These are phyloP conservation scores for Anabas testudineus DNA, from an alignment of 2,797 vertebrate species.

Conservation along the genomic window DNA sequence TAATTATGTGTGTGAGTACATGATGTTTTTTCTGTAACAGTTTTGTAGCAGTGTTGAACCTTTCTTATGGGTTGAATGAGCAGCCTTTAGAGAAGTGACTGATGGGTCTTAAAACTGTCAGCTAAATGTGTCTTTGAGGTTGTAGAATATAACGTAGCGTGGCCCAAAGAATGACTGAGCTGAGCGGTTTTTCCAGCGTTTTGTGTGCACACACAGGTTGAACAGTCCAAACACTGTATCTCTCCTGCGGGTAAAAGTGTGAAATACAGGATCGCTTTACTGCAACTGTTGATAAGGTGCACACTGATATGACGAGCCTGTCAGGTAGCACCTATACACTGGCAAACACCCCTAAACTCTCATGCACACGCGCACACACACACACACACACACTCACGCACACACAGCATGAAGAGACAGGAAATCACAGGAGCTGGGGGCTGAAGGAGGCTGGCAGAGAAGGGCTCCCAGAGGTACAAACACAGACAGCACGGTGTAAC, in stretches of 20 bases:
- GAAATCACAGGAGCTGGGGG: conserved; percentile 48
- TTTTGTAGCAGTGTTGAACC: conserved; percentile 29
- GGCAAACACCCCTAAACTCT: conserved; percentile 48
- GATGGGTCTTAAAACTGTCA: conserved; percentile 65
- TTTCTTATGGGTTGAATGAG: conserved; percentile 39
- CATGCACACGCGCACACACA: conserved; percentile 13
- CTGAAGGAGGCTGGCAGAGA: conserved; percentile 53
- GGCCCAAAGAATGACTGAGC: conserved; percentile 29
- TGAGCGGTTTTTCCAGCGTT: conserved; percentile 13
- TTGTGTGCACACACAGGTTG: conserved; percentile 12
- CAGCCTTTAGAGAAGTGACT: conserved; percentile 47
- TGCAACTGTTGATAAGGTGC: conserved; percentile 61
- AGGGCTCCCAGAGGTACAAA: conserved; percentile 62
- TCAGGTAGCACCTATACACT: conserved; percentile 58
- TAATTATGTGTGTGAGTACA: conserved; percentile 42
- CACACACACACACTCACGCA: conserved; percentile 21
- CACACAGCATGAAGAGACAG: conserved; percentile 2
- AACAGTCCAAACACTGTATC: conserved; percentile 44
- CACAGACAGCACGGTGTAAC: conserved; percentile 44
- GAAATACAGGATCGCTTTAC: conserved; percentile 54
- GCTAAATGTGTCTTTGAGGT: conserved; percentile 57
- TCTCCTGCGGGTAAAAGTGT: conserved; percentile 54
- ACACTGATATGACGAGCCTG: conserved; percentile 57
- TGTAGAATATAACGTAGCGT: conserved; percentile 52
- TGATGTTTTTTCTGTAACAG: conserved; percentile 36